Base-by-base conservation (phyloP, 2,797 vertebrate genomes). In the Rhinophrynus dorsalis region DNA sequence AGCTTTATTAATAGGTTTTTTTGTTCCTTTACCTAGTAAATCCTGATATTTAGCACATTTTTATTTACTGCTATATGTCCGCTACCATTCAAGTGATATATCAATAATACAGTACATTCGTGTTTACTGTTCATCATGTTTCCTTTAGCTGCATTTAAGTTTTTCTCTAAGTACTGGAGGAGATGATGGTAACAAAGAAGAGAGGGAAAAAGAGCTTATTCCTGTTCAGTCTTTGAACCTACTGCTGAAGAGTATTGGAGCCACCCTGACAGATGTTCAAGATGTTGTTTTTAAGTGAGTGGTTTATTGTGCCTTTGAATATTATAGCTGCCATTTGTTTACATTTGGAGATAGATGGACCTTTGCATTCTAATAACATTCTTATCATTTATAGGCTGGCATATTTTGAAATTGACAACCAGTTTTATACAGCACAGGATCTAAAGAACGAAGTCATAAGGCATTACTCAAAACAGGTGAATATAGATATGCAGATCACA, bases 391-490 rank as follows among this genome's bases (percentile, higher is more conserved):
- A 63, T 76, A 98, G 97, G 72, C 84, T 99, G 85, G 94, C 91
- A 12, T 98, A 89, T 85, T 98, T 98, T 80, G 90, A 99, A 85
- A 80, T 96, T 82, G 91, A 68, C 18, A 97, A 95, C 84, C 92
- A 94, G 81, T 95, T 98, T 78, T 92, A 84, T 67, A 98, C 96
- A 37, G 94, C 91, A 9, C 91, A 95, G 63, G 91, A 98, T 78
- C 89, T 99, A 2, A 94, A 97, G 12, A 91, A 85, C 84, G 85
- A 94, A 78, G 97, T 98, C 80, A 20, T 95, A 79, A 87, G 86
- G 42, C 96, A 99, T 88, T 99, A 98, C 75, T 98, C 96, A 35
- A 98, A 97, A 79, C 97, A 98, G 94, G 96, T 99, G 67, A 74
- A 85, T 84, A 59, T 40, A 12, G 13, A 8, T 5, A 2, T 33